These are phyloP conservation scores for Folsomia manolachei DNA, from an alignment of 2,888 invertebrate genomes.

Conservation along the genomic window DNA sequence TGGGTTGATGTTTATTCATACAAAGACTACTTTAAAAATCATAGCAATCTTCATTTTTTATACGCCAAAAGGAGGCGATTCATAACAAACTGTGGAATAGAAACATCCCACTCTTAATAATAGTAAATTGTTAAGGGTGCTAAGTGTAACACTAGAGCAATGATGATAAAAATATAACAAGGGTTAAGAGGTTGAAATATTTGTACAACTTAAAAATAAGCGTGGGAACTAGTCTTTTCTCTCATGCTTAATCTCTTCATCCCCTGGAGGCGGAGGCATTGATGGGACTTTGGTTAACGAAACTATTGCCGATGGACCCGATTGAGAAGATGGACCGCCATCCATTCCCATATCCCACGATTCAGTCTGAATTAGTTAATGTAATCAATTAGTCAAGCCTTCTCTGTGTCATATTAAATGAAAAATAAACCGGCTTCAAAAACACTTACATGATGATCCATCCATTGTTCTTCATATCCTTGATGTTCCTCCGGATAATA, in stretches of 20 bases:
- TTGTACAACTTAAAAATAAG: too few species aligned
- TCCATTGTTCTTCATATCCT: constrained; percentile 65
- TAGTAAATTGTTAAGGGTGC: too few species aligned
- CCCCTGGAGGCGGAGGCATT: constrained; percentile 50
- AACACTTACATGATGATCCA: constrained; percentile 56
- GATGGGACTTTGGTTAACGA: constrained; percentile 47
- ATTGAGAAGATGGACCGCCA: constrained; percentile 58
- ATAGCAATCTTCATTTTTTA: too few species aligned
- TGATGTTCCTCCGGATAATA: constrained; percentile 34
- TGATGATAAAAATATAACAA: too few species aligned
- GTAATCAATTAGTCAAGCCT: constrained; percentile 43
- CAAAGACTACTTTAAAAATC: too few species aligned
- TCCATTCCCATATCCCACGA: constrained; percentile 57
- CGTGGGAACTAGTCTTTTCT: constrained; percentile 17
- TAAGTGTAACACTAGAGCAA: too few species aligned
- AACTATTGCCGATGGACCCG: constrained; percentile 50
- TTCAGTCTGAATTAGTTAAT: constrained; percentile 60
- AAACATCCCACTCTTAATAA: too few species aligned
- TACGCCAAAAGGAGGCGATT: too few species aligned
- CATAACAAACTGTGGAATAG: too few species aligned
- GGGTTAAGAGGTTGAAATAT: too few species aligned
- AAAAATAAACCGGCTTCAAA: constrained; percentile 3
- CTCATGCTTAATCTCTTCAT: constrained; percentile 34
- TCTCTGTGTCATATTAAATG: background rate
- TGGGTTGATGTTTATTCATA: too few species aligned